phyloP scores from a whole-genome alignment of 2,113 vertebrate species.

The Oryzias curvinotus region DNA sequence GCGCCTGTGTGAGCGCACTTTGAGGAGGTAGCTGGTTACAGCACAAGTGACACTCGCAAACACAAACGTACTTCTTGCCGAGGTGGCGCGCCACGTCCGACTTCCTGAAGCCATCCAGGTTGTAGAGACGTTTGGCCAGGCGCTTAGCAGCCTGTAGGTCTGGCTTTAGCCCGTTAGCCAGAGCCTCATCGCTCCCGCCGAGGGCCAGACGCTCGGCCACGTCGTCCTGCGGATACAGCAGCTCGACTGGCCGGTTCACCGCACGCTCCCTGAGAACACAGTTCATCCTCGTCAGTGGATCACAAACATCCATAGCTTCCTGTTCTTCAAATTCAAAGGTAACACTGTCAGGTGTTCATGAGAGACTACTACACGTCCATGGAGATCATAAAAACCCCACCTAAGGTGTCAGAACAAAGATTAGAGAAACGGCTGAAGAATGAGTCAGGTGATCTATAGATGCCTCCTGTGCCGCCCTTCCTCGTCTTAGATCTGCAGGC shows the following conservation, averaged over 20 bases:
- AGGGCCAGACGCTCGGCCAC: conserved; percentile 85
- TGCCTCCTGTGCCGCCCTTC: too few relatives aligned
- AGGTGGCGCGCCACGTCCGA: conserved; percentile 92
- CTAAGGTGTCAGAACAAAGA: too few relatives aligned
- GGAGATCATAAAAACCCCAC: too few relatives aligned
- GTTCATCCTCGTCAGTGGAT: conserved; percentile 7
- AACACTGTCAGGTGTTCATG: not conserved
- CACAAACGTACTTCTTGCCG: conserved; percentile 88
- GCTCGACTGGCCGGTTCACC: conserved; percentile 66
- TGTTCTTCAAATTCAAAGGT: conserved; percentile 1
- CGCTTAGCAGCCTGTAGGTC: conserved; percentile 90
- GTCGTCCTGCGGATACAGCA: conserved; percentile 81
- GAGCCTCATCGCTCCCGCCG: conserved; percentile 83
- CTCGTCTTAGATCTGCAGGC: too few relatives aligned
- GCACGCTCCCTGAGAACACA: conserved; percentile 64
- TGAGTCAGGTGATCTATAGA: too few relatives aligned
- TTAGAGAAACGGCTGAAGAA: too few relatives aligned
- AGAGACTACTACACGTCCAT: too few relatives aligned
- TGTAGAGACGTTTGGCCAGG: conserved; percentile 91
- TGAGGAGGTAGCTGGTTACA: too few relatives aligned
- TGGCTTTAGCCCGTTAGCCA: conserved; percentile 86
- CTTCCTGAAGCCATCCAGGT: conserved; percentile 93
- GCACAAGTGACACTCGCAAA: not conserved
- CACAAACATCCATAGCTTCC: conserved; percentile 11
- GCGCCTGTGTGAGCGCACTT: conserved; percentile 11